Conservation (phyloP, 2,113 vertebrate genomes). For the Leuciscus idus region DNA sequence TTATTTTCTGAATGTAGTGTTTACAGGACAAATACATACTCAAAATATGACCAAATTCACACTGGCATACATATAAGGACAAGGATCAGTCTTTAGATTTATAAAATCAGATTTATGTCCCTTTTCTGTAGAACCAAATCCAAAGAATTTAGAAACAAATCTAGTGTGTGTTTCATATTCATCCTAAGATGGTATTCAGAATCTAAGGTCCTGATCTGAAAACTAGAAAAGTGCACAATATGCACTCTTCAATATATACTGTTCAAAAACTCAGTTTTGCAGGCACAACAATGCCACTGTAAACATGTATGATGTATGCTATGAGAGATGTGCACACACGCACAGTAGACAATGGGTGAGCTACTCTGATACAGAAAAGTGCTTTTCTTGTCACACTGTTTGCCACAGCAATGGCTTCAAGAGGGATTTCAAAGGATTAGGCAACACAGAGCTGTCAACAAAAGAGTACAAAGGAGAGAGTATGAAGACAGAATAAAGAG, state of each 20-base stretch:
- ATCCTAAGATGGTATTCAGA: background rate
- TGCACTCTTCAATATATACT: background rate
- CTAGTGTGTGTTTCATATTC: background rate
- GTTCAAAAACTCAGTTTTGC: background rate
- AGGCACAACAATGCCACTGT: background rate
- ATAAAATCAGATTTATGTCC: background rate
- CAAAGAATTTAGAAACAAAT: background rate
- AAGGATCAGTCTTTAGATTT: background rate
- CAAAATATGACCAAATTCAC: background rate
- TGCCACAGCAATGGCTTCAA: conserved; percentile 50
- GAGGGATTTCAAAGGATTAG: conserved; percentile 53
- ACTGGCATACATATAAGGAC: background rate
- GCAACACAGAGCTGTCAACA: conserved; percentile 53
- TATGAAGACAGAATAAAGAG: conserved; percentile 46
- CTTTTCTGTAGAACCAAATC: background rate
- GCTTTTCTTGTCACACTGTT: conserved; percentile 46
- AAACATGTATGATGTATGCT: conserved; percentile 27
- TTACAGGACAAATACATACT: background rate
- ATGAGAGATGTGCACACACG: background rate
- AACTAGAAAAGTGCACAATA: background rate
- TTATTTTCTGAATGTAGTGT: background rate
- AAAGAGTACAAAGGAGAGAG: conserved; percentile 33
- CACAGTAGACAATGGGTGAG: conserved; percentile 17
- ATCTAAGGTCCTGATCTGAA: conserved; percentile 4
- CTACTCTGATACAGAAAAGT: conserved; percentile 39